A percentile compares a stretch with the other conserved stretches of the same genome.
Evolutionary conservation across 92 coral and sea anemone genomes (phyloP).

Genomic region (Siderastrea siderea): DNA sequence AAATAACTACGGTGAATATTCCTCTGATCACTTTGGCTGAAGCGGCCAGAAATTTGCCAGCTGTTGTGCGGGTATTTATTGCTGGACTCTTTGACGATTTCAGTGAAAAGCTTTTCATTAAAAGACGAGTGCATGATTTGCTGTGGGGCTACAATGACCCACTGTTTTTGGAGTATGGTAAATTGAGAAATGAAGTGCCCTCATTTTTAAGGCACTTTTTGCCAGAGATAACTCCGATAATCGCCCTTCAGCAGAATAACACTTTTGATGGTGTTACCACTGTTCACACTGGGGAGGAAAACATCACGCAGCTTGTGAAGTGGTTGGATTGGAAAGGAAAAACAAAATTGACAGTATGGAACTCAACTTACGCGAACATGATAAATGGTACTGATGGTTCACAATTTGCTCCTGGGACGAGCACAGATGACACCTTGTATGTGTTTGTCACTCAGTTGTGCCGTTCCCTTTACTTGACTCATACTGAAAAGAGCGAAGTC

Average conservation of each 20-base stretch:
- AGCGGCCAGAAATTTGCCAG: constrained; percentile 49
- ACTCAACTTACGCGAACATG: constrained; percentile 84
- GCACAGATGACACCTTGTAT: constrained; percentile 74
- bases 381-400: constrained; percentile 98
- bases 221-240: constrained; percentile 70
- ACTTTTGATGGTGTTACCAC: constrained; percentile 77
- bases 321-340: constrained; percentile 85
- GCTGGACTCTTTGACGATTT: constrained; percentile 39
- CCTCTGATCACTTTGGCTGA: constrained; percentile 84
- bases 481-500: constrained; percentile 34
- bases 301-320: constrained; percentile 61
- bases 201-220: constrained; percentile 20
- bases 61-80: constrained; percentile 30
- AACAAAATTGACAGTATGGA: constrained; percentile 75
- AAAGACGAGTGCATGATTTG: constrained; percentile 81
- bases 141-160: constrained; percentile 96
- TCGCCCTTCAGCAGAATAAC: constrained; percentile 89
- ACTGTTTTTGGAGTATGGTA: constrained; percentile 66
- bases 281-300: constrained; percentile 81
- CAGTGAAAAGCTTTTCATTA: constrained; percentile 66
- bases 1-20: constrained; percentile 80
- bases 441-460: constrained; percentile 91
- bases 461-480: constrained; percentile 82
- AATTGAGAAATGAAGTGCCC: constrained; percentile 39
- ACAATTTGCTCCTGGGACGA: constrained; percentile 80